Conservation (phyloP, 2,113 vertebrate genomes). For the Pavo muticus region DNA sequence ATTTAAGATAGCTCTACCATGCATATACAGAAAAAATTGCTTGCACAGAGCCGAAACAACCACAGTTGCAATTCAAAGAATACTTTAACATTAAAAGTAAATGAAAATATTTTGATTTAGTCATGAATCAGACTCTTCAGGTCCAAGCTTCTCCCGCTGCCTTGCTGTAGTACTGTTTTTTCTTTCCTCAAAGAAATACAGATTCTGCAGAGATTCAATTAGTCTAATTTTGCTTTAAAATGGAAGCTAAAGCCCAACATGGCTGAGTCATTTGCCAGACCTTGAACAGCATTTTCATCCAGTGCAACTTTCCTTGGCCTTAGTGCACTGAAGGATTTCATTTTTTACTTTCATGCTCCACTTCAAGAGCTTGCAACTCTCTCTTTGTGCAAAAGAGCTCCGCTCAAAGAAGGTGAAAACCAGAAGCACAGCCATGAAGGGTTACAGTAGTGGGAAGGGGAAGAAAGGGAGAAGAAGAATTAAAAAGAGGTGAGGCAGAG, state of each 20-base stretch:
- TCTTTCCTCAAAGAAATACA: not conserved
- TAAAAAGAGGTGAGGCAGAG: not conserved
- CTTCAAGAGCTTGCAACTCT: not conserved
- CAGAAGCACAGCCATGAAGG: not conserved
- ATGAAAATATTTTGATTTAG: not conserved
- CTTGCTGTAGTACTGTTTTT: not conserved
- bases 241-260: not conserved
- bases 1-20: not conserved
- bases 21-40: not conserved
- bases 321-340: not conserved
- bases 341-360: not conserved
- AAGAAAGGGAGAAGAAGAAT: not conserved
- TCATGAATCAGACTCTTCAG: not conserved
- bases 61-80: not conserved
- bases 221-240: not conserved
- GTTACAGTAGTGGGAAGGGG: not conserved
- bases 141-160: not conserved
- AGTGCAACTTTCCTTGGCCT: not conserved
- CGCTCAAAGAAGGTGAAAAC: not conserved
- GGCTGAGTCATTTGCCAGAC: not conserved
- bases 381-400: not conserved
- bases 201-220: not conserved
- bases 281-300: not conserved
- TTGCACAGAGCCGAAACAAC: fast-evolving
- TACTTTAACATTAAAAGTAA: not conserved